Evolutionary conservation across 2,888 invertebrate species (phyloP).

Genomic region (Scaptomyza cyrtandrae): DNA sequence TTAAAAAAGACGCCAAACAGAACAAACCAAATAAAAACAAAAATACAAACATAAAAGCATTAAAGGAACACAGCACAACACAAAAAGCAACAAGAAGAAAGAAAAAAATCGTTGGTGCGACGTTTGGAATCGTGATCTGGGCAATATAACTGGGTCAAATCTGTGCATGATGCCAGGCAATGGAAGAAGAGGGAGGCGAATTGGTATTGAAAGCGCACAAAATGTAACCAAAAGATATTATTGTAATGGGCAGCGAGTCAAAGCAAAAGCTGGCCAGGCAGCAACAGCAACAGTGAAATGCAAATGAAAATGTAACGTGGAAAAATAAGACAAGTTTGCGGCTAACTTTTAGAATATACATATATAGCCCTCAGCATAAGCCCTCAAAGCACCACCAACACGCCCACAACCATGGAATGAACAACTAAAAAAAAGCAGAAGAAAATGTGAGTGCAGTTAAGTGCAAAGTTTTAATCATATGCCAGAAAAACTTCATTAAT

Average conservation of each 20-base stretch:
- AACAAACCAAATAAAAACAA: conserved; percentile 28
- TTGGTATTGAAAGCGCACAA: conserved; percentile 48
- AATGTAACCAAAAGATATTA: conserved; percentile 53
- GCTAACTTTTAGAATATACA: conserved; percentile 46
- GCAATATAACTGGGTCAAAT: conserved; percentile 67
- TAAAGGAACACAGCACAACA: conserved; percentile 7
- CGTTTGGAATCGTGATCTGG: conserved; percentile 61
- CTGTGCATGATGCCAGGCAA: conserved; percentile 50
- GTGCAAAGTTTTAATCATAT: conserved; percentile 75
- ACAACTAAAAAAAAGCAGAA: background rate
- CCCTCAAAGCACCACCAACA: background rate
- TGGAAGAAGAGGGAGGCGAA: conserved; percentile 26
- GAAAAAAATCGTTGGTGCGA: conserved; percentile 7
- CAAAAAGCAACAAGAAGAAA: conserved; percentile 22
- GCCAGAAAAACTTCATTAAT: conserved; percentile 69
- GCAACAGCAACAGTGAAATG: conserved; percentile 28
- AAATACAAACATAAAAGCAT: conserved; percentile 12
- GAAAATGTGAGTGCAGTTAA: conserved; percentile 40
- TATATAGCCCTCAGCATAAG: conserved; percentile 3
- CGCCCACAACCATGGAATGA: background rate
- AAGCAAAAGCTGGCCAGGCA: background rate
- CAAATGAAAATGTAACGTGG: conserved; percentile 40
- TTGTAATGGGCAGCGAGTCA: conserved; percentile 33
- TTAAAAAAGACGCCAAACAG: conserved; percentile 42
- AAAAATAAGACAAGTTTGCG: conserved; percentile 20